phyloP scores from a whole-genome alignment of 2,113 vertebrate genomes.

The Cromileptes altivelis region DNA sequence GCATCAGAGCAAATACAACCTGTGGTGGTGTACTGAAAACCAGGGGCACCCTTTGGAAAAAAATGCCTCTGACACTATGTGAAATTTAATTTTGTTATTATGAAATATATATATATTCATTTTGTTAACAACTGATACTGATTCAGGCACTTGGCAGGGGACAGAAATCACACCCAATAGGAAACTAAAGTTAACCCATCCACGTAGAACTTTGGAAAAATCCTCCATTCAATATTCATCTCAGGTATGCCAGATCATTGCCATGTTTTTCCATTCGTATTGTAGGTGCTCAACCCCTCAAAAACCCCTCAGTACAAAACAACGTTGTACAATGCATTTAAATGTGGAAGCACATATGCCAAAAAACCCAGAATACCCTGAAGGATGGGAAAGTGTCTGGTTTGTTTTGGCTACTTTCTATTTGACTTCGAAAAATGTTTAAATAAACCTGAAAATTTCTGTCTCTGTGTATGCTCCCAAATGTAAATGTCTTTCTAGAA shows the following conservation, averaged over 20 bases:
- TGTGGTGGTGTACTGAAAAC: conserved; percentile 28
- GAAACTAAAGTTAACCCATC: too few species aligned
- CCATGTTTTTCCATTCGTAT: neutral
- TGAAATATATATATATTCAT: too few species aligned
- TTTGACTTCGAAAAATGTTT: conserved; percentile 34
- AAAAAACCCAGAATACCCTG: neutral
- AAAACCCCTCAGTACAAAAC: neutral
- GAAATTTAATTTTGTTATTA: neutral
- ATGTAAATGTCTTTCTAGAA: neutral
- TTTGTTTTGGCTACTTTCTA: conserved; percentile 29
- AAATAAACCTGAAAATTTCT: conserved; percentile 37
- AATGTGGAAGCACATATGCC: conserved; percentile 7
- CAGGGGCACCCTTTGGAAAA: neutral
- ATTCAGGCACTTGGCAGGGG: too few species aligned
- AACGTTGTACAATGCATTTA: neutral
- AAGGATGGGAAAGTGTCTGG: conserved; percentile 6
- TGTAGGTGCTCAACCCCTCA: neutral
- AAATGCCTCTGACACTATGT: conserved; percentile 8
- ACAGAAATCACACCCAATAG: too few species aligned
- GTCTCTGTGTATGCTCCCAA: neutral
- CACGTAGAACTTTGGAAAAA: too few species aligned
- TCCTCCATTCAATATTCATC: neutral
- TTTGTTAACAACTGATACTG: too few species aligned
- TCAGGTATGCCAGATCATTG: neutral
- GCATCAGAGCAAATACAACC: conserved; percentile 61